phyloP scores from a whole-genome alignment of 2,888 invertebrate genomes.

The Rambutsinella grinnellia region DNA sequence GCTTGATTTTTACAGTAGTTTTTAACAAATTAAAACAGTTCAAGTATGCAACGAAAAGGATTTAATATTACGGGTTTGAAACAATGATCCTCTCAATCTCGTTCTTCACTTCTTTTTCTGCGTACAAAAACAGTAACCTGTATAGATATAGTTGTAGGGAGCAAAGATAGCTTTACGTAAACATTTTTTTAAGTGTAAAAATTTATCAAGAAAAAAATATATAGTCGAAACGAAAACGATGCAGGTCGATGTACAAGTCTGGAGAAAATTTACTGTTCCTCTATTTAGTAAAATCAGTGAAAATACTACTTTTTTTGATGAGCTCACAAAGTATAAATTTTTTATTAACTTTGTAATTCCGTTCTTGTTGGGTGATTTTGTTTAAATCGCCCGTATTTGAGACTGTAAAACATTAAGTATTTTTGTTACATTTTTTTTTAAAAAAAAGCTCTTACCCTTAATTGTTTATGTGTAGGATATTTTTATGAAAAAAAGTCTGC shows the following conservation, averaged over 20 bases:
- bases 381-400: conserved; percentile 3
- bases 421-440: background rate
- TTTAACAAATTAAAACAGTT: too few relatives aligned
- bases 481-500: background rate
- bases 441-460: background rate
- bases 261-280: background rate
- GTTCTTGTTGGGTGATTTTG: too few relatives aligned
- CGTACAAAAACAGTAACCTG: conserved; percentile 3
- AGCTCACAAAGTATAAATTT: background rate
- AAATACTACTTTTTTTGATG: background rate
- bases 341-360: background rate
- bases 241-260: conserved; percentile 14
- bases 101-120: background rate
- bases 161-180: conserved; percentile 14
- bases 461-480: background rate
- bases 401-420: conserved; percentile 34
- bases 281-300: background rate
- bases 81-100: too few relatives aligned
- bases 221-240: conserved; percentile 21
- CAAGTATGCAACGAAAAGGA: too few relatives aligned
- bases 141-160: background rate
- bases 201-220: background rate
- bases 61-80: too few relatives aligned
- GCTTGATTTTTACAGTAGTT: conserved; percentile 60
- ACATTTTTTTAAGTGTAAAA: too few relatives aligned